Evolutionary conservation across 2,797 vertebrate genomes (phyloP).

Genomic region (Enteromius mattozi): DNA sequence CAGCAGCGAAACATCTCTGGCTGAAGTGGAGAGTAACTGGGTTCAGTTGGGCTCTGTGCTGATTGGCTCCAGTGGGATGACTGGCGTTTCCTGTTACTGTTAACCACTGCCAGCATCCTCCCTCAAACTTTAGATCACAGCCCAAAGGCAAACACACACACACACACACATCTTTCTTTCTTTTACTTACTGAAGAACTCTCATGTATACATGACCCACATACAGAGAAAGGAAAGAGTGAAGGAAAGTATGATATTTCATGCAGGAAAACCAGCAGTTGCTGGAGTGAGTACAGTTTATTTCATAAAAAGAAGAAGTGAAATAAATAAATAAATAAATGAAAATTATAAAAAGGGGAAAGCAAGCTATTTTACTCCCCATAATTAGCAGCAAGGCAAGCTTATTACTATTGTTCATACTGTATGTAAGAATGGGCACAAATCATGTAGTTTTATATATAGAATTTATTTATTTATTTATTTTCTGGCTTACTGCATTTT

Average conservation of each 20-base stretch:
- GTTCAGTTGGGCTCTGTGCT: slow-evolving; percentile 37
- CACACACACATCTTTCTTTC: slow-evolving; percentile 40
- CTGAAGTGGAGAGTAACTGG: slow-evolving; percentile 35
- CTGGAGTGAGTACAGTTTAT: slow-evolving; percentile 72
- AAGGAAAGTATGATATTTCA: slow-evolving; percentile 71
- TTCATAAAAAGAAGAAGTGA: slow-evolving; percentile 43
- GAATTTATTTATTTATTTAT: background rate
- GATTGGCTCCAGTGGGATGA: slow-evolving; percentile 59
- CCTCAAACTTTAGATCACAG: slow-evolving; percentile 47
- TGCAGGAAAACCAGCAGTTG: slow-evolving; percentile 77
- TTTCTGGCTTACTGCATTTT: background rate
- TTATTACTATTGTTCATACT: background rate
- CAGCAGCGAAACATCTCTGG: slow-evolving; percentile 27
- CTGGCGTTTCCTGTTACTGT: slow-evolving; percentile 63
- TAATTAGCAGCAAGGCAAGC: background rate
- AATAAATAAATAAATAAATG: background rate
- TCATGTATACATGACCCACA: slow-evolving; percentile 74
- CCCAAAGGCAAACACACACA: slow-evolving; percentile 35
- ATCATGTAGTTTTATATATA: no score
- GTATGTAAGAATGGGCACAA: no score
- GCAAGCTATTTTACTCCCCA: background rate
- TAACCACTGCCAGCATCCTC: slow-evolving; percentile 59
- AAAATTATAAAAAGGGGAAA: background rate
- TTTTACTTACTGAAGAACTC: slow-evolving; percentile 60
- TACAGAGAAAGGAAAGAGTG: slow-evolving; percentile 60